Conservation (phyloP, 2,888 invertebrate species). For the Tenthredo distinguenda region DNA sequence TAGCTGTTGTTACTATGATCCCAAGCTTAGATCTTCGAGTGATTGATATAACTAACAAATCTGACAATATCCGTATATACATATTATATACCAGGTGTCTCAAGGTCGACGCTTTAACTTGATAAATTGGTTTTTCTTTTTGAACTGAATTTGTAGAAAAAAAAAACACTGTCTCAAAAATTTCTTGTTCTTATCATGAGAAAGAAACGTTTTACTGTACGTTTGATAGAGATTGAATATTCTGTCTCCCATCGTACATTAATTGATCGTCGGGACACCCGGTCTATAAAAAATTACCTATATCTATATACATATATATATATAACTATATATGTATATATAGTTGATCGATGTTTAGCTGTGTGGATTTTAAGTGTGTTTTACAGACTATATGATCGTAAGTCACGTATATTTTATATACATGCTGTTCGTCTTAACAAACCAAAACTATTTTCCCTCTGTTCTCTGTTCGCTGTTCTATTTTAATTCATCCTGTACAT, state of each 20-base stretch:
- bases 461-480: background rate
- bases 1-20: constrained; percentile 39
- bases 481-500: background rate
- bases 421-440: background rate
- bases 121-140: no score
- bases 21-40: constrained; percentile 36
- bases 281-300: background rate
- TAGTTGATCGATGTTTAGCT: constrained; percentile 71
- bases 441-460: background rate
- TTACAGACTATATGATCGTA: background rate
- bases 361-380: constrained; percentile 60
- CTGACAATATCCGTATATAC: background rate
- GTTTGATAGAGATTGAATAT: no score
- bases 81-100: background rate
- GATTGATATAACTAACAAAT: background rate
- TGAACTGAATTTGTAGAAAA: no score
- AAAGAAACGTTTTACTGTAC: no score
- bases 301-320: background rate
- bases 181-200: no score
- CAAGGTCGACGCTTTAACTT: no score
- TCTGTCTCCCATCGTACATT: background rate
- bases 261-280: background rate
- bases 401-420: background rate
- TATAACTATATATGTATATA: background rate
- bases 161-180: no score